phyloP scores from a whole-genome alignment of 2,797 vertebrate genomes.

The Jordanella pulchra region DNA sequence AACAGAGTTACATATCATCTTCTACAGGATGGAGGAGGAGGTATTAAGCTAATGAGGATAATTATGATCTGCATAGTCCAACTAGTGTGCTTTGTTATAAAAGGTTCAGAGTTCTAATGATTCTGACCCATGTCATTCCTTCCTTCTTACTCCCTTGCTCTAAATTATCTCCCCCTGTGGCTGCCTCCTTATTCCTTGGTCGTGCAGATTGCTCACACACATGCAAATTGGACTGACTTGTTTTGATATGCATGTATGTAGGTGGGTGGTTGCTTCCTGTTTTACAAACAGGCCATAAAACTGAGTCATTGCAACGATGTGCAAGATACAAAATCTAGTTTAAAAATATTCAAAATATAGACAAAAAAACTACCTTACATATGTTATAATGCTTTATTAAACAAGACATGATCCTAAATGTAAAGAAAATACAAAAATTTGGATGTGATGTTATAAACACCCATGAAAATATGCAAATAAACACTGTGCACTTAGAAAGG shows the following conservation, averaged over 20 bases:
- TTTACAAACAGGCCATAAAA: conserved; percentile 60
- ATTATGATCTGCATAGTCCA: conserved; percentile 57
- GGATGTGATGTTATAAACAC: conserved; percentile 4
- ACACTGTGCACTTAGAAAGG: conserved; percentile 4
- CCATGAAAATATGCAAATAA: conserved; percentile 10
- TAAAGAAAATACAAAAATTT: conserved; percentile 1
- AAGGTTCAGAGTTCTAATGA: conserved; percentile 56
- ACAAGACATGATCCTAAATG: not conserved
- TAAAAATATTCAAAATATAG: conserved; percentile 36
- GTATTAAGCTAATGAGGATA: conserved; percentile 64
- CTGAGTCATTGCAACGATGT: conserved; percentile 44
- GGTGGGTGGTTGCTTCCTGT: conserved; percentile 44
- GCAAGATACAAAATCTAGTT: conserved; percentile 33
- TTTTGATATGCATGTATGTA: conserved; percentile 32
- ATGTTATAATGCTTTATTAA: conserved; percentile 27
- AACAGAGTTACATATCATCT: conserved; percentile 43
- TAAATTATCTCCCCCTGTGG: conserved; percentile 13
- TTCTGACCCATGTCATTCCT: conserved; percentile 46
- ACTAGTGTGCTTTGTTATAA: conserved; percentile 52
- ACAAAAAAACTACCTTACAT: conserved; percentile 11
- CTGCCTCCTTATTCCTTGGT: conserved; percentile 5
- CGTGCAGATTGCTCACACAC: conserved; percentile 16
- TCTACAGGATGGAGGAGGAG: conserved; percentile 42
- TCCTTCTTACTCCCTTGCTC: conserved; percentile 24
- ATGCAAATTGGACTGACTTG: conserved; percentile 50